Evolutionary conservation across 1,140 invertebrate genomes (phyloP).

Genomic region (Capitella teleta): DNA sequence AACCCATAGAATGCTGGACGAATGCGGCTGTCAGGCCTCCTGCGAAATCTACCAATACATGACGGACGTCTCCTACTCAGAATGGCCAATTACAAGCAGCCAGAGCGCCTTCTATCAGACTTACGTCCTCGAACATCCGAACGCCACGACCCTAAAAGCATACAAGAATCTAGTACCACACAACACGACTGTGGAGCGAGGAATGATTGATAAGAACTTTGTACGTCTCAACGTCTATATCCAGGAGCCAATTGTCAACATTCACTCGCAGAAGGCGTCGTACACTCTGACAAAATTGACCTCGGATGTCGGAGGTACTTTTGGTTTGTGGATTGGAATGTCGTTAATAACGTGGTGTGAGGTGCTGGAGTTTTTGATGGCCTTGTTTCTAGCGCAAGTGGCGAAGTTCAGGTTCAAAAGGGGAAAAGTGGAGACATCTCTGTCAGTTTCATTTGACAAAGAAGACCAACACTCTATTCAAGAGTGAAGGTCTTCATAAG

Average conservation of each 20-base stretch:
- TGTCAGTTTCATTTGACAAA: too few relatives aligned
- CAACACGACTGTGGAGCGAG: background rate
- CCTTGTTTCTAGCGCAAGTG: too few relatives aligned
- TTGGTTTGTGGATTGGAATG: constrained; percentile 9
- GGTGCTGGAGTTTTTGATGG: background rate
- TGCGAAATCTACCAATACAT: too few relatives aligned
- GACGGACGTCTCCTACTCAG: constrained; percentile 1
- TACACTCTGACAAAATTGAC: background rate
- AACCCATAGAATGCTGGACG: too few relatives aligned
- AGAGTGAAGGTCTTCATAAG: too few relatives aligned
- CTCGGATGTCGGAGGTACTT: constrained; percentile 2
- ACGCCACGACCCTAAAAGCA: background rate
- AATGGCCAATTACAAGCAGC: background rate
- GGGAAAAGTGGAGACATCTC: too few relatives aligned
- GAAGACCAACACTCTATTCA: too few relatives aligned
- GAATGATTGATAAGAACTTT: background rate
- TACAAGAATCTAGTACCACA: background rate
- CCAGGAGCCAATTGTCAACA: background rate
- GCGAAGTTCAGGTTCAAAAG: too few relatives aligned
- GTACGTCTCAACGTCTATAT: constrained; percentile 1
- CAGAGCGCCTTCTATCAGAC: constrained; percentile 1
- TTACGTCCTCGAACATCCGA: background rate
- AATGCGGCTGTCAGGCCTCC: too few relatives aligned
- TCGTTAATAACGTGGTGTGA: constrained; percentile 7
- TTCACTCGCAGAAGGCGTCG: background rate